A percentile compares a stretch with the other conserved stretches of the same genome.
Evolutionary conservation across 2,888 invertebrate genomes (phyloP).

Genomic region (Chironomus riparius): DNA sequence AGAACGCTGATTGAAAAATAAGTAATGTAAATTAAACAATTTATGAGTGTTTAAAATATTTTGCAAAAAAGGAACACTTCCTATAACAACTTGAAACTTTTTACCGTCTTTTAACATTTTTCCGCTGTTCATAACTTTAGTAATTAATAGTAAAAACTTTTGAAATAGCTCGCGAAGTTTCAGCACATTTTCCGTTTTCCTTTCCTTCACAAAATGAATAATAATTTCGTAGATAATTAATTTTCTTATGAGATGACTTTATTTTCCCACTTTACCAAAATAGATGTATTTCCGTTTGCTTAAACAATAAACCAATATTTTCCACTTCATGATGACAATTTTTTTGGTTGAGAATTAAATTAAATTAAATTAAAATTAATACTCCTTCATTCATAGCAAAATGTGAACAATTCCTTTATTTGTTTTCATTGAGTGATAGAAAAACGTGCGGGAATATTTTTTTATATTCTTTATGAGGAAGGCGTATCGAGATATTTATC

Average conservation of each 20-base stretch:
- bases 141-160: slow-evolving; percentile 4
- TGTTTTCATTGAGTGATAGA: not conserved
- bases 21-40: not conserved
- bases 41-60: not conserved
- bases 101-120: not conserved
- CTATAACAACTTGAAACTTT: not conserved
- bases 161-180: not conserved
- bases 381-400: not conserved
- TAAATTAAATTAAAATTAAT: not conserved
- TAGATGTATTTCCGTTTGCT: not conserved
- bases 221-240: not conserved
- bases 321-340: not conserved
- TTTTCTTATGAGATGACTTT: not conserved
- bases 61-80: not conserved
- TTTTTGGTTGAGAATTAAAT: too few relatives aligned
- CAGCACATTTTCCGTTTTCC: not conserved
- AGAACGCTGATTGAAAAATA: not conserved
- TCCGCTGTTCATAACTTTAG: not conserved
- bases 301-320: not conserved
- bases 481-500: not conserved
- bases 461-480: not conserved
- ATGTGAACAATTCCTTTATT: not conserved
- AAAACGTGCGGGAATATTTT: not conserved
- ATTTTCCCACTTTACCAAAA: not conserved
- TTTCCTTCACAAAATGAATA: not conserved